Conservation (phyloP, 2,113 vertebrate species). For the Notiomystis cincta region DNA sequence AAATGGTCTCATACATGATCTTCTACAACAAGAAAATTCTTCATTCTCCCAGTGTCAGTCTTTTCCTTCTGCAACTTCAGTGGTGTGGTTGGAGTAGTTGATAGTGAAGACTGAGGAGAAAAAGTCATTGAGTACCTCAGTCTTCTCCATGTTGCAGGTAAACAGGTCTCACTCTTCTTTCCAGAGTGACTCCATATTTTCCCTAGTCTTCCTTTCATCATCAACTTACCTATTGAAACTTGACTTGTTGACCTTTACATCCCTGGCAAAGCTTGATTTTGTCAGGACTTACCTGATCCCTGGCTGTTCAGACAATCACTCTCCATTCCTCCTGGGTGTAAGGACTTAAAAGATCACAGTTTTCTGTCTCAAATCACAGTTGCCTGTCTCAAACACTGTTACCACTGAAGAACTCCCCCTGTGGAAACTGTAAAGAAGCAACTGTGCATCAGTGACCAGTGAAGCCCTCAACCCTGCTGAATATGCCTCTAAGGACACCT, state of each 20-base stretch:
- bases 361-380: background rate
- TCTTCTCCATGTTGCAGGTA: background rate
- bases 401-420: background rate
- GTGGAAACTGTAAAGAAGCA: background rate
- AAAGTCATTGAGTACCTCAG: background rate
- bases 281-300: background rate
- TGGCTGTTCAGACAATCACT: background rate
- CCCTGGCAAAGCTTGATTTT: background rate
- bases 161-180: background rate
- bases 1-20: background rate
- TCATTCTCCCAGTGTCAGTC: background rate
- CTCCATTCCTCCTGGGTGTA: background rate
- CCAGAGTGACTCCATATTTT: background rate
- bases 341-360: background rate
- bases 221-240: background rate
- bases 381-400: background rate
- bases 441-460: background rate
- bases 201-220: background rate
- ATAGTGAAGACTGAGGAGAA: background rate
- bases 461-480: fast-evolving
- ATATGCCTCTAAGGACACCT: background rate
- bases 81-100: background rate
- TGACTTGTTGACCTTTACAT: background rate
- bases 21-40: background rate
- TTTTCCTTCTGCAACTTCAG: background rate